Conservation (phyloP, 2,113 vertebrate genomes). For the Sapayoa aenigma region DNA sequence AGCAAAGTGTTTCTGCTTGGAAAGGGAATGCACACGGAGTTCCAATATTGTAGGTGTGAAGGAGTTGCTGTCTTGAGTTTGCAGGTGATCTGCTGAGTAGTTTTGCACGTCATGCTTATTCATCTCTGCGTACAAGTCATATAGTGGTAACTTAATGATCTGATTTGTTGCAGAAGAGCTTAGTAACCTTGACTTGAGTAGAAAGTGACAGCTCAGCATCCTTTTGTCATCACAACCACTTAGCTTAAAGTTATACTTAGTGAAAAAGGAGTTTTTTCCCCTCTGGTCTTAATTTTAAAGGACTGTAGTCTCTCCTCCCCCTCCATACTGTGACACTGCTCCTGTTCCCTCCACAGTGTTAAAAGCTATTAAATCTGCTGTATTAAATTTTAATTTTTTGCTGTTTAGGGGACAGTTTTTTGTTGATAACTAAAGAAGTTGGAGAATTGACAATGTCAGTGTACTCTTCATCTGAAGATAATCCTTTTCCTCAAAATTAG, state of each 20-base stretch:
- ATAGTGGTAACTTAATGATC: background rate
- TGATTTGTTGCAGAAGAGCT: background rate
- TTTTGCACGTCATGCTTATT: background rate
- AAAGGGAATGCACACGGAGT: background rate
- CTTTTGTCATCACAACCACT: background rate
- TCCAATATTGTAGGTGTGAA: background rate
- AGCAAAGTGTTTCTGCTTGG: background rate
- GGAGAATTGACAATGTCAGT: background rate
- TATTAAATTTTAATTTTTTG: background rate
- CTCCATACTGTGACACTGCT: background rate
- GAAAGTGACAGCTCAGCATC: background rate
- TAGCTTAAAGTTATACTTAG: background rate
- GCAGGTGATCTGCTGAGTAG: background rate
- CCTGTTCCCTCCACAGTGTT: background rate
- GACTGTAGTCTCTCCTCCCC: background rate
- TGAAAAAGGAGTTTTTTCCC: background rate
- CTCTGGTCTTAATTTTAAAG: background rate
- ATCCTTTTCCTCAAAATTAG: background rate
- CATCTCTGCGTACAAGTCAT: background rate
- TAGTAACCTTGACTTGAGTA: background rate
- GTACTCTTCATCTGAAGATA: background rate
- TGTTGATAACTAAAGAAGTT: background rate
- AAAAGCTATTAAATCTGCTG: background rate
- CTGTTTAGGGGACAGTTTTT: background rate
- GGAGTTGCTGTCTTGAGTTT: background rate